A percentile compares a stretch with the other conserved stretches of the same genome.
These are phyloP conservation scores for Hippocampus zosterae DNA, from an alignment of 2,113 vertebrate species.

Conservation along the genomic window DNA sequence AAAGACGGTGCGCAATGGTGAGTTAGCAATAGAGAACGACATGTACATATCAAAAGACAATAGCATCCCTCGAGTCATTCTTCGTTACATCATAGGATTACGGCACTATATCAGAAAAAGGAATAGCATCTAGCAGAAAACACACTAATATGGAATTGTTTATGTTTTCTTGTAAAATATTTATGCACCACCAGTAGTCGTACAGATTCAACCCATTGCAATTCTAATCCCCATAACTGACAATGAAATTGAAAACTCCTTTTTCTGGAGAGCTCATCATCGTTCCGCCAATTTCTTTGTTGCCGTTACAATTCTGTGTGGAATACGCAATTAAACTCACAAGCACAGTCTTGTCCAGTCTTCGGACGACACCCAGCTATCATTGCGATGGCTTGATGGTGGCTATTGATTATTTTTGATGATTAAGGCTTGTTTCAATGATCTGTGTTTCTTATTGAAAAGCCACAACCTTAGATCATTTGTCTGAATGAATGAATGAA, in stretches of 20 bases:
- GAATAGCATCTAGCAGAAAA: neutral
- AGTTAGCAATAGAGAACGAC: conserved; percentile 27
- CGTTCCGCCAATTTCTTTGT: too few species aligned
- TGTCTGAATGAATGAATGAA: neutral
- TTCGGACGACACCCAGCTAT: neutral
- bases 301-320: too few species aligned
- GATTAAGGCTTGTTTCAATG: neutral
- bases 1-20: conserved; percentile 4
- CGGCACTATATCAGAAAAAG: conserved; percentile 4
- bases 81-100: conserved; percentile 15
- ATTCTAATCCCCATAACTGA: neutral
- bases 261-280: too few species aligned
- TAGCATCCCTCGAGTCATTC: conserved; percentile 13
- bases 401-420: neutral
- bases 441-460: neutral
- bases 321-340: too few species aligned
- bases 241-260: neutral
- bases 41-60: conserved; percentile 18
- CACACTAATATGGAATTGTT: neutral
- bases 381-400: neutral
- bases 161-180: neutral
- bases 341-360: too few species aligned
- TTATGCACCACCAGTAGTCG: neutral
- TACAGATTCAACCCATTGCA: neutral
- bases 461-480: neutral